These are phyloP conservation scores for fruit fly (Drosophila melanogaster) DNA, from an alignment of 1,140 invertebrate genomes.

Conservation along the genomic window Release_6_plus_ISO1_MT NC_004354.4:18640501-18641000, in stretches of 20 bases:
- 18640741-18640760: conserved; percentile 31
- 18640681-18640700: neutral
- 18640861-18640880: conserved; percentile 36
- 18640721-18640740: conserved; percentile 25
- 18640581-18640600: neutral
- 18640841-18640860: conserved; percentile 1
- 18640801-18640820: neutral
- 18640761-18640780: conserved; percentile 1
- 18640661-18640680: neutral
- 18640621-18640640: neutral
- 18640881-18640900: conserved; percentile 9
- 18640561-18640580: neutral
- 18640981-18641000: conserved; percentile 8
- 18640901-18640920: conserved; percentile 53
- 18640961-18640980: conserved; percentile 31
- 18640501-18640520: neutral
- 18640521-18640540: neutral
- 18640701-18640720: conserved; percentile 29
- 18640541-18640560: neutral
- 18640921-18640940: conserved; percentile 41
- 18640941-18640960: conserved; percentile 54
- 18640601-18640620: neutral
- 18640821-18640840: neutral
- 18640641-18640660: neutral
- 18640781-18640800: neutral